Conservation (phyloP, 2,113 vertebrate genomes). For the Tonatia bakeri region DNA sequence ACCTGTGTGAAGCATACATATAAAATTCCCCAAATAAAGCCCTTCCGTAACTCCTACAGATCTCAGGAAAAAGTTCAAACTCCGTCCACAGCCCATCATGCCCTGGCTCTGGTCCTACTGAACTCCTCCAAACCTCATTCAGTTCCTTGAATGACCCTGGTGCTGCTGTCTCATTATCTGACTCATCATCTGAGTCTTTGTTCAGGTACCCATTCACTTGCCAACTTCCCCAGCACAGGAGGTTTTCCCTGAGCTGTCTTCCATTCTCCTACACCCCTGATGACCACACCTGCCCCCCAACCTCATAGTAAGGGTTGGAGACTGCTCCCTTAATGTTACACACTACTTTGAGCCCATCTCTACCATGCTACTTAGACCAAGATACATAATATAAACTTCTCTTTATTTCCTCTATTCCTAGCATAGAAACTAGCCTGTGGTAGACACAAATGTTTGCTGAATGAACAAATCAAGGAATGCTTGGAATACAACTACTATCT, state of each 20-base stretch:
- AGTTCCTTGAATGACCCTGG: neutral
- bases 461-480: neutral
- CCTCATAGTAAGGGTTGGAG: neutral
- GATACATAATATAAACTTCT: neutral
- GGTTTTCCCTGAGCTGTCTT: neutral
- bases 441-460: neutral
- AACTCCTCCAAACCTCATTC: neutral
- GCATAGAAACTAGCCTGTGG: neutral
- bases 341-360: neutral
- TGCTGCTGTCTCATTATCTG: neutral
- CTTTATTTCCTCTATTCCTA: neutral
- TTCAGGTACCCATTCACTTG: neutral
- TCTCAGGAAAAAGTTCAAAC: neutral
- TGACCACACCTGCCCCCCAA: neutral
- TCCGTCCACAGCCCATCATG: neutral
- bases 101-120: neutral
- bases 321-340: neutral
- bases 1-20: neutral
- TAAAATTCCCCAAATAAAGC: neutral
- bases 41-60: neutral
- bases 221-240: neutral
- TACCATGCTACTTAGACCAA: neutral
- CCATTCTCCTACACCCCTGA: neutral
- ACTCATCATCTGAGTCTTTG: neutral
- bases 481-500: neutral